Evolutionary conservation across 2,797 vertebrate species (phyloP).

Genomic region (Sardinella longiceps): DNA sequence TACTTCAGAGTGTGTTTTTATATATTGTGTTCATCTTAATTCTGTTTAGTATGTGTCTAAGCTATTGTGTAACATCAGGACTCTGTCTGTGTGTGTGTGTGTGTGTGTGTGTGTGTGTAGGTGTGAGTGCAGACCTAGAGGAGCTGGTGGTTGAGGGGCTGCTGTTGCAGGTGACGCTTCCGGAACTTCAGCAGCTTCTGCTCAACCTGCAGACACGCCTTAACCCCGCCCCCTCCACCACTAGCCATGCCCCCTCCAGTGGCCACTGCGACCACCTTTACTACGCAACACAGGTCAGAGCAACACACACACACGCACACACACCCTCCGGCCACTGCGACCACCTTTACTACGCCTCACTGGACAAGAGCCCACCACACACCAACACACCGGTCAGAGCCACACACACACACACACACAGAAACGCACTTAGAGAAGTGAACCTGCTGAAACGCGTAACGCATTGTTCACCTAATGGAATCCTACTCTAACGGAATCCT

Average conservation of each 20-base stretch:
- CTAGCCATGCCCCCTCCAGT: conserved; percentile 63
- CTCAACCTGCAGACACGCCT: conserved; percentile 83
- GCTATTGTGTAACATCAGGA: not conserved
- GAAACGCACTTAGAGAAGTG: too few relatives aligned
- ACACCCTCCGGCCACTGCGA: not conserved
- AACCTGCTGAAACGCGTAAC: too few relatives aligned
- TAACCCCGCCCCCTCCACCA: conserved; percentile 58
- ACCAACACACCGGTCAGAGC: too few relatives aligned
- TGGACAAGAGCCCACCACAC: too few relatives aligned
- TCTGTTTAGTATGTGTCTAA: too few relatives aligned
- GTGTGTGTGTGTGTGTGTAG: conserved; percentile 60
- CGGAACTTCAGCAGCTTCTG: conserved; percentile 94
- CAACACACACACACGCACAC: not conserved
- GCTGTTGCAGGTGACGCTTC: conserved; percentile 93
- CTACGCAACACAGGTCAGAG: conserved; percentile 26
- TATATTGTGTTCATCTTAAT: too few relatives aligned
- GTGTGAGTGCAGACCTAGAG: conserved; percentile 83
- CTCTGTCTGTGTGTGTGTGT: not conserved
- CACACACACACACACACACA: too few relatives aligned
- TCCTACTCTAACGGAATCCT: too few relatives aligned
- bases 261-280: conserved; percentile 67
- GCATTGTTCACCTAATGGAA: too few relatives aligned
- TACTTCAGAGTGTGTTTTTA: not conserved
- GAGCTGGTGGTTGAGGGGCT: conserved; percentile 96
- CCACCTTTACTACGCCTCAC: too few relatives aligned